Conservation (phyloP, 2,797 vertebrate genomes). For the Leontocebus nigricollis region DNA sequence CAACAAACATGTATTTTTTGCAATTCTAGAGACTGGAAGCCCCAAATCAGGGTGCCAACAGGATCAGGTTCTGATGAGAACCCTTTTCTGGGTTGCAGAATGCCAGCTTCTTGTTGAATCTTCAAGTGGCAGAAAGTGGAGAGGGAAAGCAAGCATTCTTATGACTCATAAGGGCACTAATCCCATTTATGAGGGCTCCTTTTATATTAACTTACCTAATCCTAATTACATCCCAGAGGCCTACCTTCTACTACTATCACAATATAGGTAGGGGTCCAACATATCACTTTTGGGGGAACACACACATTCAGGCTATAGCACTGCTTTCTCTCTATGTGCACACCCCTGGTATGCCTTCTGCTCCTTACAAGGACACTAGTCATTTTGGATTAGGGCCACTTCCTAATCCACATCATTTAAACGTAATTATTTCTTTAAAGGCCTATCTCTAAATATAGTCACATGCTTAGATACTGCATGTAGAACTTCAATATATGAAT, state of each 20-base stretch:
- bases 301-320: not conserved
- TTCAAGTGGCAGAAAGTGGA: not conserved
- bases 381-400: not conserved
- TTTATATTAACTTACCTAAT: not conserved
- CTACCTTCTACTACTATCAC: not conserved
- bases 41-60: not conserved
- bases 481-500: not conserved
- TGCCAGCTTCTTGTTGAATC: not conserved
- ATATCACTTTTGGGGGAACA: fast-evolving
- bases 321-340: not conserved
- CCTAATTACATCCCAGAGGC: not conserved
- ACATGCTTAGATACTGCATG: not conserved
- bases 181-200: not conserved
- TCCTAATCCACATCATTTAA: not conserved
- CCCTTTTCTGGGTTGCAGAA: not conserved
- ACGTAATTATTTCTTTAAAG: not conserved
- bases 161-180: not conserved
- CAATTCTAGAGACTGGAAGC: not conserved
- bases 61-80: not conserved
- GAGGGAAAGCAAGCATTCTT: not conserved
- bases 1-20: not conserved
- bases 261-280: not conserved
- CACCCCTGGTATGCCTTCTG: not conserved
- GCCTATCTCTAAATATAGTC: not conserved
- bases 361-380: not conserved